phyloP scores from a whole-genome alignment of 2,888 invertebrate species.

The Timema podura region DNA sequence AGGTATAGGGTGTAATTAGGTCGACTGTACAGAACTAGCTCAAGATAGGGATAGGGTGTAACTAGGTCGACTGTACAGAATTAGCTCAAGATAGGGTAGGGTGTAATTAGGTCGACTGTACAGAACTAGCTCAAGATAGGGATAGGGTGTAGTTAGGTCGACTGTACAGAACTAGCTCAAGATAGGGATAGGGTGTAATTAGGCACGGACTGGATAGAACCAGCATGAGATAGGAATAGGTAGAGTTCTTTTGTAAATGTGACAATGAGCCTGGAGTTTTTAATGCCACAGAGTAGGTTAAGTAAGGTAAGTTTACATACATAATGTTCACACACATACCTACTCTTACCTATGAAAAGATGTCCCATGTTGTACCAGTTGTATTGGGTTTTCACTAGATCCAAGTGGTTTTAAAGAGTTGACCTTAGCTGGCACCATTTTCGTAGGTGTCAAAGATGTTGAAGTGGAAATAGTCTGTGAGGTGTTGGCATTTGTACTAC shows the following conservation, averaged over 20 bases:
- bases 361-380: conserved; percentile 56
- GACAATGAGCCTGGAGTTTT: neutral
- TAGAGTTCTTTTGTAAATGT: neutral
- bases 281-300: neutral
- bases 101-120: too few relatives aligned
- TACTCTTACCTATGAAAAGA: conserved; percentile 49
- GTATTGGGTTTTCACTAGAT: conserved; percentile 54
- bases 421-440: conserved; percentile 29
- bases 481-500: neutral
- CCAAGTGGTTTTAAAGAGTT: conserved; percentile 45
- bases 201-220: too few relatives aligned
- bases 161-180: too few relatives aligned
- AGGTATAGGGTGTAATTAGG: too few relatives aligned
- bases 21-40: too few relatives aligned
- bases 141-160: too few relatives aligned
- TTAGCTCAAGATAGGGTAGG: too few relatives aligned
- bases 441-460: conserved; percentile 21
- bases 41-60: too few relatives aligned
- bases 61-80: too few relatives aligned
- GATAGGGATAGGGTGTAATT: too few relatives aligned
- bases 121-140: too few relatives aligned
- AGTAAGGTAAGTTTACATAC: conserved; percentile 1
- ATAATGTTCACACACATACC: too few relatives aligned
- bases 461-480: conserved; percentile 17
- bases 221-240: neutral